These are phyloP conservation scores for Drosophila nr. perissopoda DNA, from an alignment of 2,888 invertebrate species.

Conservation along the genomic window DNA sequence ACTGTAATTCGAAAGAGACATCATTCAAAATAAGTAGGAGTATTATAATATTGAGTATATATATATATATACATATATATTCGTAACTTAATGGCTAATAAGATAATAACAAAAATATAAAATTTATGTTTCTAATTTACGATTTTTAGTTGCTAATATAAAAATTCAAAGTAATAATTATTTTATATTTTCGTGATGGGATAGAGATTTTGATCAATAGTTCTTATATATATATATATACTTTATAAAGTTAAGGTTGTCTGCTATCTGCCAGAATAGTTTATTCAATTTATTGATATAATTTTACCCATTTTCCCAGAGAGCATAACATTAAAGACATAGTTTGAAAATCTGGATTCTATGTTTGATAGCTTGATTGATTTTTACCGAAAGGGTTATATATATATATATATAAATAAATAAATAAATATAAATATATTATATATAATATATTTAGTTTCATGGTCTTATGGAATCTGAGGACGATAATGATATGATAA, in stretches of 20 bases:
- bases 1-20: constrained; percentile 14
- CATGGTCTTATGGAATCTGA: not conserved
- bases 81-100: not conserved
- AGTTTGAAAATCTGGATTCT: not conserved
- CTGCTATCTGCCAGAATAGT: not conserved
- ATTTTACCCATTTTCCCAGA: not conserved
- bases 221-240: not conserved
- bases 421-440: too few species aligned
- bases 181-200: not conserved
- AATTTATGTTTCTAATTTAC: not conserved
- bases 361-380: not conserved
- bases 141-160: too few species aligned
- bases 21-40: not conserved
- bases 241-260: not conserved
- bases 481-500: not conserved
- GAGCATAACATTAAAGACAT: not conserved
- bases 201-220: not conserved
- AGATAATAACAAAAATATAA: not conserved
- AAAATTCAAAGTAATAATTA: not conserved
- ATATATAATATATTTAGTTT: not conserved
- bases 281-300: not conserved
- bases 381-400: not conserved
- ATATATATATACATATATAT: not conserved
- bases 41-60: not conserved
- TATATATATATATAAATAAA: not conserved